These are phyloP conservation scores for Sphaeramia orbicularis DNA, from an alignment of 2,797 vertebrate genomes.

Conservation along the genomic window DNA sequence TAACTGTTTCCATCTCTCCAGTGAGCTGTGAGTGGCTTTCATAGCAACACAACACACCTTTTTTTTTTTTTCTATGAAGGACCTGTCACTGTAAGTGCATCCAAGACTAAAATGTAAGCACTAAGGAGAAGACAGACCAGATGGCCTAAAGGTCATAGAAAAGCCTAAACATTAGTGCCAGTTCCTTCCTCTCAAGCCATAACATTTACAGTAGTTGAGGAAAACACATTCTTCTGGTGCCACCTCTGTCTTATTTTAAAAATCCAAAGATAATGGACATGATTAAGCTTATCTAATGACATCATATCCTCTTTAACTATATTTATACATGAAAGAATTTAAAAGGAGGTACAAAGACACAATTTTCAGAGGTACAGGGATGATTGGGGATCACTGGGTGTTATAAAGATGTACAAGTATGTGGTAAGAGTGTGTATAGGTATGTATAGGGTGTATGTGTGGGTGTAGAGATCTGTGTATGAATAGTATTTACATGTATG, in stretches of 20 bases:
- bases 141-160: slow-evolving; percentile 22
- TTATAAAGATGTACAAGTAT: too few relatives aligned
- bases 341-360: too few relatives aligned
- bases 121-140: slow-evolving; percentile 22
- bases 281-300: background rate
- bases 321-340: too few relatives aligned
- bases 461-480: too few relatives aligned
- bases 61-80: background rate
- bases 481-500: too few relatives aligned
- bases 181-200: slow-evolving; percentile 7
- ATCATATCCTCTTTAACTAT: background rate
- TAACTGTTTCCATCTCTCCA: background rate
- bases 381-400: too few relatives aligned
- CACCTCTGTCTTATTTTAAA: background rate
- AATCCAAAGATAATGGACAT: background rate
- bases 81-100: background rate
- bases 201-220: slow-evolving; percentile 29
- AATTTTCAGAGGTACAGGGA: too few relatives aligned
- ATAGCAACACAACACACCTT: background rate
- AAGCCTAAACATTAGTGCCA: slow-evolving; percentile 17
- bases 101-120: slow-evolving; percentile 12
- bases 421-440: too few relatives aligned
- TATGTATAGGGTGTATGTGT: too few relatives aligned
- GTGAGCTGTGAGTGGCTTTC: background rate
- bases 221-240: slow-evolving; percentile 12